Evolutionary conservation across 2,888 invertebrate genomes (phyloP).

Genomic region (Cantharis flavilabris): DNA sequence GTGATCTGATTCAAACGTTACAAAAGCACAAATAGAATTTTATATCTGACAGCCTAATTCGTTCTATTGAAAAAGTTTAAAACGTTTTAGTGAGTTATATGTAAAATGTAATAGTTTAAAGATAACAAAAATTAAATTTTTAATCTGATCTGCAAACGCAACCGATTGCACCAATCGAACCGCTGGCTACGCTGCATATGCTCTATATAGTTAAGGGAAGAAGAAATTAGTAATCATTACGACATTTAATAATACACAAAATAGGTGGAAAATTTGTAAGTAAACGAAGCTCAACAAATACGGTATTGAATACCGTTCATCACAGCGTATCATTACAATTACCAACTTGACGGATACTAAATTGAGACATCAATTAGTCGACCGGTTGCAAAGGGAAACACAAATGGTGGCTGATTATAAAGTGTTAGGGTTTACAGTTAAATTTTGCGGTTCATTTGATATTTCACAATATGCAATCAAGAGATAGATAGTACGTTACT

Average conservation of each 20-base stretch:
- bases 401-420: constrained; percentile 43
- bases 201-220: background rate
- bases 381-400: constrained; percentile 33
- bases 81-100: background rate
- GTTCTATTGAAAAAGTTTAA: constrained; percentile 1
- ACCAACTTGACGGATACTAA: constrained; percentile 40
- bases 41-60: constrained; percentile 2
- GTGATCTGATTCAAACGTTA: constrained; percentile 1
- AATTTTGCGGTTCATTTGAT: constrained; percentile 44
- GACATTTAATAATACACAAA: background rate
- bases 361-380: constrained; percentile 43
- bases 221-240: background rate
- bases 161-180: background rate
- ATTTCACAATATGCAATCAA: constrained; percentile 45
- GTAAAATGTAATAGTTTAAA: background rate
- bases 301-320: constrained; percentile 38
- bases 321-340: constrained; percentile 43
- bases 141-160: background rate
- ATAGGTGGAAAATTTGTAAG: background rate
- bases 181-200: background rate
- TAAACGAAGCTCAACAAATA: constrained; percentile 16
- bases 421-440: constrained; percentile 37
- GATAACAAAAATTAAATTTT: constrained; percentile 3
- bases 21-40: constrained; percentile 3
- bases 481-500: constrained; percentile 27